Base-by-base conservation (phyloP, 1,140 invertebrate genomes). In the Drosophila carrolli region DNA sequence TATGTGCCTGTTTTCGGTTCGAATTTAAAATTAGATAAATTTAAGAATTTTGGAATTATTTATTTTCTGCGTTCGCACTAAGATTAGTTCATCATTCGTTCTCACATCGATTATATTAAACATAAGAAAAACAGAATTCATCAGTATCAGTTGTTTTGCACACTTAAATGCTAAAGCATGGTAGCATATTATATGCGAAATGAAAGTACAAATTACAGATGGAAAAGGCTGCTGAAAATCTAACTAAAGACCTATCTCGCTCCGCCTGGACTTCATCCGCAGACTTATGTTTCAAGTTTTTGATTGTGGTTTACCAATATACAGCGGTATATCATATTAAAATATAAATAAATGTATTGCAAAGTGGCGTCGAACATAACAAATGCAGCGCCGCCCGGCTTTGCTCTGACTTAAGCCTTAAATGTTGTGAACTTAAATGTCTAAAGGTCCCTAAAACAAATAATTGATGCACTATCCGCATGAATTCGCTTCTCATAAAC, bases 371-470 rank as follows among this genome's bases (percentile, higher is more conserved):
- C 62, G 51, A 56, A 77, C 50, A 76, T 61, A 56, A 59, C 61
- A 68, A 80, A 68, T 58, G 67, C 66, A 75, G 68, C 75, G 80
- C 79, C 75, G 65, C 55, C 75, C 70, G 83, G 83, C 83, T 88
- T 83, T 86, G 82, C 82, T 61, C 37, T 82, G 82, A 86, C 82
- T 86, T 86, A 86, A 82, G 79, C 79, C 83, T 88, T 88, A 83
- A 81, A 72, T 72, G 61, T 83, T 63, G 70, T 88, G 71, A 88
- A 88, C 79, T 88, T 86, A 83, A 71, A 32, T 13, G 27, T 61
- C 58, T 74, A 75, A 47, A 35, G 32, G 48, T 62, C 10, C 41
- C 29, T 32, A 84, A 68, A 61, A 44, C 67, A 85, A 76, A 57
- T 85, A 73, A 47, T 63, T 66, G 61, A 76, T 44, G 56, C 72